Conservation (phyloP, 2,113 vertebrate genomes). For the Dendrocopos noguchii region DNA sequence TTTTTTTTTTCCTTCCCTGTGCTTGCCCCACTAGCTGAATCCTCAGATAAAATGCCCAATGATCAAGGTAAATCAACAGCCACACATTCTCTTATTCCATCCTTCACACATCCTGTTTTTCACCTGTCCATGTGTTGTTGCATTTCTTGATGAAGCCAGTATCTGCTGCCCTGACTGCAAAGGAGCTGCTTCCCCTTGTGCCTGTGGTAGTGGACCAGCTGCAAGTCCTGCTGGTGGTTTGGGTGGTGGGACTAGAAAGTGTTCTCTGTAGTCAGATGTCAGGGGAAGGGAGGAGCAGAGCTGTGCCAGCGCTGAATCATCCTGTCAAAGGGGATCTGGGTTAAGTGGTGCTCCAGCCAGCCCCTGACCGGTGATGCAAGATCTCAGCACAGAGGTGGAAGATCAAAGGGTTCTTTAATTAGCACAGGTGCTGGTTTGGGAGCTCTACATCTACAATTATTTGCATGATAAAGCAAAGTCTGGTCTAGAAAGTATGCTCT, state of each 20-base stretch:
- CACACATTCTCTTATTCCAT: slow-evolving; percentile 65
- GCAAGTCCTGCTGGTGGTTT: neutral
- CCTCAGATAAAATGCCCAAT: slow-evolving; percentile 99
- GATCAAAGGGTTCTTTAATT: neutral
- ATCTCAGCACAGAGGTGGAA: neutral
- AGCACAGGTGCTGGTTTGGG: neutral
- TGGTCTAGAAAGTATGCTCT: neutral
- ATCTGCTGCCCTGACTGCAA: slow-evolving; percentile 14
- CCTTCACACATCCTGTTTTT: slow-evolving; percentile 35
- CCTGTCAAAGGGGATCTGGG: neutral
- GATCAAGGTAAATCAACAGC: slow-evolving; percentile 96
- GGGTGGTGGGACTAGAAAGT: neutral
- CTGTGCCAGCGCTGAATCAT: neutral
- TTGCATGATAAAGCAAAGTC: neutral
- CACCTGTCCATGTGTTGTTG: neutral
- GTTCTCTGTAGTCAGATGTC: neutral
- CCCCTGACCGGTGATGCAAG: neutral
- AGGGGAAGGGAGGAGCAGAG: neutral
- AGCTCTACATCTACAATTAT: neutral
- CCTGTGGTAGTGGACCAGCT: slow-evolving; percentile 36
- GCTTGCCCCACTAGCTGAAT: slow-evolving; percentile 93
- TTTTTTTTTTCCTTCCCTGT: slow-evolving; percentile 82
- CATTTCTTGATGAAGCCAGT: neutral
- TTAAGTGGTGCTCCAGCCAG: neutral
- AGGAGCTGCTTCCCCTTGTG: neutral